These are phyloP conservation scores for Hypomesus transpacificus DNA, from an alignment of 2,113 vertebrate genomes.

Conservation along the genomic window DNA sequence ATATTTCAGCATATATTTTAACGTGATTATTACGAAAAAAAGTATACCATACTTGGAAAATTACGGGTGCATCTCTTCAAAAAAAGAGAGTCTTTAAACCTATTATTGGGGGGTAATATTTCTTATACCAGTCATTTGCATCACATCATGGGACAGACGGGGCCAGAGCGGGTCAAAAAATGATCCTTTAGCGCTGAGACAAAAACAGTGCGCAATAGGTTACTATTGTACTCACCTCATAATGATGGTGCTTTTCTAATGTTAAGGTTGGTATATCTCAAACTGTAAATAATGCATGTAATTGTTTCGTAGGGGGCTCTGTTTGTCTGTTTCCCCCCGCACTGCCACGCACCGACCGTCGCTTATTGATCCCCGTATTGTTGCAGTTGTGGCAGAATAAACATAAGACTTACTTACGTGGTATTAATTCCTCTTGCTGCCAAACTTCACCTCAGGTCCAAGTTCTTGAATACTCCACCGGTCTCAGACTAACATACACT, in stretches of 20 bases:
- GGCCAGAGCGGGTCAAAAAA: conserved; percentile 27
- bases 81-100: too few species aligned
- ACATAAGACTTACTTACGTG: conserved; percentile 23
- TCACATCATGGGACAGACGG: not conserved
- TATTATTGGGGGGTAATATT: not conserved
- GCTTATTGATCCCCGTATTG: conserved; percentile 16
- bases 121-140: conserved; percentile 1
- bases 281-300: not conserved
- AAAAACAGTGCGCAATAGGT: conserved; percentile 2
- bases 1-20: too few species aligned
- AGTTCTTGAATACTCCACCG: conserved; percentile 14
- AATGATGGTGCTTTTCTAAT: not conserved
- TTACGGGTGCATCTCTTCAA: too few species aligned
- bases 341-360: not conserved
- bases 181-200: not conserved
- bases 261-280: not conserved
- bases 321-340: not conserved
- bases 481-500: conserved; percentile 17
- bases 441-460: conserved; percentile 20
- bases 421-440: conserved; percentile 20
- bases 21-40: too few species aligned
- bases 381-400: conserved; percentile 21
- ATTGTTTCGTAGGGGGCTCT: not conserved
- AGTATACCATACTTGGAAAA: too few species aligned
- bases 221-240: not conserved